A percentile compares a stretch with the other conserved stretches of the same genome.
phyloP scores from a whole-genome alignment of 2,797 vertebrate genomes.

The Helarctos malayanus region DNA sequence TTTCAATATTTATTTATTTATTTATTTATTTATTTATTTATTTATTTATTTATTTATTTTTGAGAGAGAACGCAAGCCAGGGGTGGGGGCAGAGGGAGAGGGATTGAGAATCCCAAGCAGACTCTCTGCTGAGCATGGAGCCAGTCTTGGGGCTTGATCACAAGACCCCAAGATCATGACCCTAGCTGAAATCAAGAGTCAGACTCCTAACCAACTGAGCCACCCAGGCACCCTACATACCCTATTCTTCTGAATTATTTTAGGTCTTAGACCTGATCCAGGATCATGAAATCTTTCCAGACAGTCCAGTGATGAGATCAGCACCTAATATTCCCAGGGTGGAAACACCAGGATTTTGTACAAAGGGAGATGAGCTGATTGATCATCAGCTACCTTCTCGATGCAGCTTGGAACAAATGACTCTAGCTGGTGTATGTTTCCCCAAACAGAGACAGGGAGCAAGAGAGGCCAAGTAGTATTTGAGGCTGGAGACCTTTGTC shows the following conservation, averaged over 20 bases:
- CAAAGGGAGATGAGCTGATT: slow-evolving; percentile 40
- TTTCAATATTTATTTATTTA: background rate
- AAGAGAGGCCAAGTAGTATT: slow-evolving; percentile 12
- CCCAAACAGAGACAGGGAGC: background rate
- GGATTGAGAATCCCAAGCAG: background rate
- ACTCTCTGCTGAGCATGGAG: background rate
- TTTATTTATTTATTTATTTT: too few relatives aligned
- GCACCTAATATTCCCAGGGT: background rate
- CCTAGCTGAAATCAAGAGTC: background rate
- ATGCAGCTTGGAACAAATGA: slow-evolving; percentile 57
- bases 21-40: too few relatives aligned
- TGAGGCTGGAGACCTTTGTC: background rate
- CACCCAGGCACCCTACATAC: background rate
- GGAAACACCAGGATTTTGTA: slow-evolving; percentile 40
- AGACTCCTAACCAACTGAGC: background rate
- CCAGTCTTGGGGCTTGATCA: background rate
- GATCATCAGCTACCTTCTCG: slow-evolving; percentile 4
- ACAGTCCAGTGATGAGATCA: slow-evolving; percentile 34
- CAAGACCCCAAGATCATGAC: background rate
- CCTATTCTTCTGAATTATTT: slow-evolving; percentile 50
- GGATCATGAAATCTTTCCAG: slow-evolving; percentile 43
- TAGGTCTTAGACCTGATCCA: slow-evolving; percentile 57
- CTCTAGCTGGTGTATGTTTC: background rate
- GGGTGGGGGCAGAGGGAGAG: background rate
- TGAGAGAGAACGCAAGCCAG: background rate